A percentile compares a stretch with the other conserved stretches of the same genome.
These are phyloP conservation scores for Drosophila percnosoma DNA, from an alignment of 2,888 invertebrate species.

Conservation along the genomic window DNA sequence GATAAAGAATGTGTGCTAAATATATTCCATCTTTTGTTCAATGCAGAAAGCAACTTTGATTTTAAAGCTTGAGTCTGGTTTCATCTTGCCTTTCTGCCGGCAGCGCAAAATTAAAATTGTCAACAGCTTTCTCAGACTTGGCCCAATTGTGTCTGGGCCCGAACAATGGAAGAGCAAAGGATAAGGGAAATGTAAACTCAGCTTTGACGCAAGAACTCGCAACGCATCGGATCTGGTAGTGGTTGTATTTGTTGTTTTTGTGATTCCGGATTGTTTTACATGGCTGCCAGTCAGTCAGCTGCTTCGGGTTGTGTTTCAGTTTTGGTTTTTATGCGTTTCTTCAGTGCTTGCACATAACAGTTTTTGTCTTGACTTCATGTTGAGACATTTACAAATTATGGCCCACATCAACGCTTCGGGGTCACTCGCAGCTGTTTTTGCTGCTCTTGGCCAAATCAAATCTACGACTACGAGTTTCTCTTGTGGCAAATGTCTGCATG, in stretches of 20 bases:
- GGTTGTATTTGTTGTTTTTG: not conserved
- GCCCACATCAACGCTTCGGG: conserved; percentile 34
- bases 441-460: conserved; percentile 15
- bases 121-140: conserved; percentile 65
- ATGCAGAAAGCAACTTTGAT: conserved; percentile 40
- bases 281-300: conserved; percentile 48
- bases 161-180: conserved; percentile 3
- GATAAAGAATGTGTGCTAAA: conserved; percentile 60
- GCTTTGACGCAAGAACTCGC: not conserved
- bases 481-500: conserved; percentile 31
- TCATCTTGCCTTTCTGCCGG: conserved; percentile 32
- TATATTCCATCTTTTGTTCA: conserved; percentile 67
- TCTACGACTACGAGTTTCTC: conserved; percentile 39
- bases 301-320: conserved; percentile 27
- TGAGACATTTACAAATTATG: conserved; percentile 76
- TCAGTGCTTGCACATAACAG: conserved; percentile 20
- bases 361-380: conserved; percentile 69
- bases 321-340: conserved; percentile 37
- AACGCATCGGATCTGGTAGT: not conserved
- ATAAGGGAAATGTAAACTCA: conserved; percentile 20
- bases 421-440: conserved; percentile 28
- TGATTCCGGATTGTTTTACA: conserved; percentile 25
- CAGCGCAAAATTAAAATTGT: conserved; percentile 58
- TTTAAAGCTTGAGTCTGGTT: conserved; percentile 32
- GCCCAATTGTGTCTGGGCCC: conserved; percentile 59